These are phyloP conservation scores for Argopecten irradians DNA, from an alignment of 1,140 invertebrate species.

Conservation along the genomic window DNA sequence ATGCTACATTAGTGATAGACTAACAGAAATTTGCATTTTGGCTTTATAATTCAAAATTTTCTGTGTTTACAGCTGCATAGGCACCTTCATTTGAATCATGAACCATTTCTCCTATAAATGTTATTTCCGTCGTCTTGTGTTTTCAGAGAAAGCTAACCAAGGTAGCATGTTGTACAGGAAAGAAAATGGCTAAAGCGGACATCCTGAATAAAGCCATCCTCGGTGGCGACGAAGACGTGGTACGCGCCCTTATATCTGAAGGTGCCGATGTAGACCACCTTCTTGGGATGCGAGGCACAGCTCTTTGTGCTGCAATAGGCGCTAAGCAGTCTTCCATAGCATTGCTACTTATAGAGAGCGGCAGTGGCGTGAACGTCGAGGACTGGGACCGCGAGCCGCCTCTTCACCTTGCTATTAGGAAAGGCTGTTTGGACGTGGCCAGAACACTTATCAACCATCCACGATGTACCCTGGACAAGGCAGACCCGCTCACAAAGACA, in stretches of 20 bases:
- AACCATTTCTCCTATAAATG: neutral
- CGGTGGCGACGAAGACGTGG: conserved; percentile 38
- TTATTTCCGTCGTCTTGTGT: neutral
- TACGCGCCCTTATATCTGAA: conserved; percentile 35
- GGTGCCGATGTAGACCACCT: conserved; percentile 50
- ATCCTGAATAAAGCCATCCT: conserved; percentile 45
- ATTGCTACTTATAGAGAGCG: conserved; percentile 41
- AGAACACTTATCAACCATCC: conserved; percentile 42
- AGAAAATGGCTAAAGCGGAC: conserved; percentile 42
- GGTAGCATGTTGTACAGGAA: neutral
- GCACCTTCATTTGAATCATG: no score
- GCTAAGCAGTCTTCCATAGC: conserved; percentile 40
- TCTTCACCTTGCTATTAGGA: conserved; percentile 42
- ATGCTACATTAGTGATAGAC: no score
- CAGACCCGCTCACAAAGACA: conserved; percentile 39
- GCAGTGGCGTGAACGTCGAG: conserved; percentile 48
- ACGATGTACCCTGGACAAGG: conserved; percentile 45
- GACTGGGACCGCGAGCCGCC: conserved; percentile 51
- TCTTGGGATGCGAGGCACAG: conserved; percentile 49
- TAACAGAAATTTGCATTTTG: no score
- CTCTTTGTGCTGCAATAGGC: conserved; percentile 50
- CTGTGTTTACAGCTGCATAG: no score
- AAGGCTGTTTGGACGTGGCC: conserved; percentile 43
- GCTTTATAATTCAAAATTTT: no score
- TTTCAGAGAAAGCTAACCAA: conserved; percentile 11